Evolutionary conservation across 2,888 invertebrate species (phyloP).

Genomic region (Troilus luridus): DNA sequence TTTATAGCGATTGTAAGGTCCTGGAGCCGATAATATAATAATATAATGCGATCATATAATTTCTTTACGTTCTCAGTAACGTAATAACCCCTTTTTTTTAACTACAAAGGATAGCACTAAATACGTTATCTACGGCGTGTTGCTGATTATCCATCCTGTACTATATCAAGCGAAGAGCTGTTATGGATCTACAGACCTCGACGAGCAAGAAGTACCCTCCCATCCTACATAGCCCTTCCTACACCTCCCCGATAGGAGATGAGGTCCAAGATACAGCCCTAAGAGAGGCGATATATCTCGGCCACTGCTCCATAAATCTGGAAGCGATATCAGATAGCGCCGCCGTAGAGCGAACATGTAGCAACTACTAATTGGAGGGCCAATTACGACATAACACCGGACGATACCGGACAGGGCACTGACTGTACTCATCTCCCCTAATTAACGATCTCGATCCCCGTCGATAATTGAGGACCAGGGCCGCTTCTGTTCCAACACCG

Average conservation of each 20-base stretch:
- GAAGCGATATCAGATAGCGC: slow-evolving; percentile 38
- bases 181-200: neutral
- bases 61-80: too few relatives aligned
- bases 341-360: neutral
- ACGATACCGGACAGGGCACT: neutral
- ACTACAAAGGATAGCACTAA: neutral
- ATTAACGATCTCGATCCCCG: slow-evolving; percentile 8
- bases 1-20: too few relatives aligned
- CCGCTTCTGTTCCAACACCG: neutral
- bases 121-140: neutral
- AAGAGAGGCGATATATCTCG: slow-evolving; percentile 25
- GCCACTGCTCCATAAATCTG: slow-evolving; percentile 37
- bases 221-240: slow-evolving; percentile 15
- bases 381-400: slow-evolving; percentile 14
- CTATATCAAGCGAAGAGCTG: neutral
- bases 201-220: neutral
- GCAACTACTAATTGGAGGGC: slow-evolving; percentile 29
- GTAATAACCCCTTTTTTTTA: too few relatives aligned
- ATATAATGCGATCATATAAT: too few relatives aligned
- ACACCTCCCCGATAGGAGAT: slow-evolving; percentile 14
- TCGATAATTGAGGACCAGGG: neutral
- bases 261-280: neutral
- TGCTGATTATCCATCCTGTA: neutral
- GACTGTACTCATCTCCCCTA: neutral
- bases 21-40: too few relatives aligned